These are phyloP conservation scores for Drosophila ambigua DNA, from an alignment of 1,140 invertebrate species.

Conservation along the genomic window DNA sequence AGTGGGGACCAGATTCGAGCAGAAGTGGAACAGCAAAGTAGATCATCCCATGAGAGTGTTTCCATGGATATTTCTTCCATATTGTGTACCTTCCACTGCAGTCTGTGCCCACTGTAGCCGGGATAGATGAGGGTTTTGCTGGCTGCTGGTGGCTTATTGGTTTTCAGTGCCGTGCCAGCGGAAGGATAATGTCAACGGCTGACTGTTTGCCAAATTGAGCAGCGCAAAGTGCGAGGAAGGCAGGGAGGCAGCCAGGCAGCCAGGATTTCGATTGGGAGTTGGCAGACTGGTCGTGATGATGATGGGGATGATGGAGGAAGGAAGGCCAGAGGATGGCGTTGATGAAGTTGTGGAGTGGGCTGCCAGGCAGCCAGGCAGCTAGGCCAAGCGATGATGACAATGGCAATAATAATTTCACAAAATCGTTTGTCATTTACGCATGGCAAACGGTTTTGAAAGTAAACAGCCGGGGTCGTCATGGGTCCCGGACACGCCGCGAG, in stretches of 20 bases:
- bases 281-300: constrained; percentile 20
- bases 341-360: constrained; percentile 17
- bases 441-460: constrained; percentile 82
- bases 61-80: background rate
- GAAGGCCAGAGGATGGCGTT: background rate
- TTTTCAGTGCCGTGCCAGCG: constrained; percentile 67
- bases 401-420: constrained; percentile 81
- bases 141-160: constrained; percentile 77
- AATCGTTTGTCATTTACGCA: constrained; percentile 82
- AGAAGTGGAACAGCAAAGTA: background rate
- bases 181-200: constrained; percentile 81
- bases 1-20: background rate
- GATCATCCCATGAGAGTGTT: background rate
- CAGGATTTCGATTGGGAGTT: constrained; percentile 41
- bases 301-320: constrained; percentile 17
- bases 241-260: constrained; percentile 28
- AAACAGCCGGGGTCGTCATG: constrained; percentile 76
- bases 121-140: constrained; percentile 37
- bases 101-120: constrained; percentile 12
- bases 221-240: constrained; percentile 72
- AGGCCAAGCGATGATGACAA: constrained; percentile 70
- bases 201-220: constrained; percentile 80
- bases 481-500: constrained; percentile 40
- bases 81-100: background rate
- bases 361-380: constrained; percentile 38